Percentiles rank a stretch among this genome's conserved stretches.
phyloP scores from a whole-genome alignment of 1,140 invertebrate genomes.

The Glomeris maerens region DNA sequence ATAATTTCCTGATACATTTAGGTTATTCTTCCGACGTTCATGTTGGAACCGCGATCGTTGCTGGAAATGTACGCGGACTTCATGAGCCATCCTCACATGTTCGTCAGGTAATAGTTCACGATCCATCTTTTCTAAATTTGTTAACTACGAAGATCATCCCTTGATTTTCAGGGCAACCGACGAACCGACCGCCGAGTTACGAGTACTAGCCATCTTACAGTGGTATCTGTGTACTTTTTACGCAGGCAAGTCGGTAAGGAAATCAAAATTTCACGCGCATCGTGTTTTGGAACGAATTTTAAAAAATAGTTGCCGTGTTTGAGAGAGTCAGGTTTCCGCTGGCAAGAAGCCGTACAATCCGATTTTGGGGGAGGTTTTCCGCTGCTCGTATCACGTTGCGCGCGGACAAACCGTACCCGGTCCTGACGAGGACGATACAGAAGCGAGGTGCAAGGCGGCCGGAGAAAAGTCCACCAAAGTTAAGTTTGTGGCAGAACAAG shows the following conservation, averaged over 20 bases:
- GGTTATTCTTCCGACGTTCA: conserved; percentile 40
- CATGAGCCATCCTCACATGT: conserved; percentile 14
- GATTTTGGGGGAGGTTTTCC: conserved; percentile 41
- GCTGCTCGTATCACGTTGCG: conserved; percentile 36
- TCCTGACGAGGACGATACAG: conserved; percentile 10
- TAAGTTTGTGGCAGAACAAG: conserved; percentile 41
- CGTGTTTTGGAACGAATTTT: no score
- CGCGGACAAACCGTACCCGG: conserved; percentile 1
- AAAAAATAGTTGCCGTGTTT: no score
- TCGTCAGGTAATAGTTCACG: conserved; percentile 12
- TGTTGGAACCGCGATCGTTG: conserved; percentile 38
- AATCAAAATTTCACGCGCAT: no score
- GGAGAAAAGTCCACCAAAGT: conserved; percentile 7
- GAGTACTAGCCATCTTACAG: conserved; percentile 34
- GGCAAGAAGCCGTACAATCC: conserved; percentile 45
- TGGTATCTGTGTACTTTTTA: conserved; percentile 40
- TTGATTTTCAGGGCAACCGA: no score
- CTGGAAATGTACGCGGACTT: conserved; percentile 42
- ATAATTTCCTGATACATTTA: conserved; percentile 13
- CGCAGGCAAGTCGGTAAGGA: conserved; percentile 32
- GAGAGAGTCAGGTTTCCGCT: conserved; percentile 35
- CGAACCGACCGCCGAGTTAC: conserved; percentile 26
- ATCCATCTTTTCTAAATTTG: no score
- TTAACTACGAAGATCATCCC: no score
- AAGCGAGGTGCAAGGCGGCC: not conserved